Percentiles rank a stretch among this genome's conserved stretches.
These are phyloP conservation scores for Eupithecia subumbrata DNA, from an alignment of 2,888 invertebrate genomes.

Conservation along the genomic window DNA sequence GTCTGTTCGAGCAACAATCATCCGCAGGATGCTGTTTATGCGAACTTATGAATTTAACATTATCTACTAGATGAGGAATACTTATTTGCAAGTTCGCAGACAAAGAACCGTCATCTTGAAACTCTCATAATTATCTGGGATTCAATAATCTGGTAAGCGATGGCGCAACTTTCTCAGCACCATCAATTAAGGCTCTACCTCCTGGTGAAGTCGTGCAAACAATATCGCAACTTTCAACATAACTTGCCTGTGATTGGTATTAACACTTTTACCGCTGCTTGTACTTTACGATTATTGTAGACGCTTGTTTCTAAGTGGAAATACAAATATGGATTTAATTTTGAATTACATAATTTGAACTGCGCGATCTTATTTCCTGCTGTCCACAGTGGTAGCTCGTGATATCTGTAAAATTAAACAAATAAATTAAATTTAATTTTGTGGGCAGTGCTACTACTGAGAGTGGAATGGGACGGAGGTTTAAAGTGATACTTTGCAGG, in stretches of 20 bases:
- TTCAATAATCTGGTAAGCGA: conserved; percentile 41
- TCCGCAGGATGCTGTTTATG: too few relatives aligned
- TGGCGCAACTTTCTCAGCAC: conserved; percentile 39
- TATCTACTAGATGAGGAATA: not conserved
- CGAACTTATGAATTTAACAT: too few relatives aligned
- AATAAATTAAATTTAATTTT: not conserved
- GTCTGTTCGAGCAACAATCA: too few relatives aligned
- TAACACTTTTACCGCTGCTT: not conserved
- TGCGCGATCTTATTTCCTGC: not conserved
- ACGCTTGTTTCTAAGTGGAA: not conserved
- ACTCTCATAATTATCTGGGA: conserved; percentile 24
- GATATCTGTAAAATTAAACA: not conserved
- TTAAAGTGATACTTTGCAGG: not conserved
- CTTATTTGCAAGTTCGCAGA: conserved; percentile 2
- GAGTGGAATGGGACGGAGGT: not conserved
- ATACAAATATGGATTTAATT: not conserved
- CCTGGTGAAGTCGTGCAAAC: not conserved
- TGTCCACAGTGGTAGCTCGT: not conserved
- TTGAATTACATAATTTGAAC: not conserved
- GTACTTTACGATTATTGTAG: not conserved
- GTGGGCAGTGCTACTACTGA: not conserved
- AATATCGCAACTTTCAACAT: not conserved
- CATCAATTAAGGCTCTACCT: conserved; percentile 36
- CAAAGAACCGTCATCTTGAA: conserved; percentile 6
- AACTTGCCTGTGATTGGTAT: not conserved